Conservation (phyloP, 2,113 vertebrate genomes). For the Lamprotornis superbus region DNA sequence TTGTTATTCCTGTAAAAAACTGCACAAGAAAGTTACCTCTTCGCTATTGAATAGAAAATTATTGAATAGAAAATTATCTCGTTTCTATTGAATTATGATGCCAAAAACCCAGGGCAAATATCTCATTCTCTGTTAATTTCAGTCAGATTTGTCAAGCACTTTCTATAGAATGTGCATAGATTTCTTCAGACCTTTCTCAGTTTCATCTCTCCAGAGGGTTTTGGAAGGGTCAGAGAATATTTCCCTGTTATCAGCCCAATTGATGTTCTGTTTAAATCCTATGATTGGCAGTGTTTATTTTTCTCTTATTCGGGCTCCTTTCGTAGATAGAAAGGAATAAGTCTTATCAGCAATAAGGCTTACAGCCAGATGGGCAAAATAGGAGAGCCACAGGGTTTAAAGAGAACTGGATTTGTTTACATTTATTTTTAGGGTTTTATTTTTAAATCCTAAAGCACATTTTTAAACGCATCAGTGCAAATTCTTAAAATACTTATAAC, state of each 20-base stretch:
- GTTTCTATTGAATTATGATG: background rate
- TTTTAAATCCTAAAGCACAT: background rate
- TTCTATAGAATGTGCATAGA: background rate
- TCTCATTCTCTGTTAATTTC: background rate
- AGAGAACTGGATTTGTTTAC: background rate
- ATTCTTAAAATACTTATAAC: background rate
- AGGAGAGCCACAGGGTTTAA: background rate
- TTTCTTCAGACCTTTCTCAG: background rate
- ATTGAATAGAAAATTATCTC: constrained; percentile 24
- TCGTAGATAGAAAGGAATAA: background rate
- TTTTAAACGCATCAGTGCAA: background rate
- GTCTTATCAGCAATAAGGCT: background rate
- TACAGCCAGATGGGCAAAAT: background rate
- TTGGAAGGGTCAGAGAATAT: background rate
- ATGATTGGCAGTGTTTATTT: background rate
- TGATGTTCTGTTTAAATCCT: background rate
- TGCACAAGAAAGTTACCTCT: background rate
- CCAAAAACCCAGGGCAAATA: background rate
- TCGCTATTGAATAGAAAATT: background rate
- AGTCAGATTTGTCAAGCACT: background rate
- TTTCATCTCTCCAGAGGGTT: background rate
- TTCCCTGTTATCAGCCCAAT: background rate
- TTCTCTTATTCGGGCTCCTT: background rate
- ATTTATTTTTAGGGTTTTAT: background rate
- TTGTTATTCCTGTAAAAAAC: background rate